These are phyloP conservation scores for Allenopithecus nigroviridis DNA, from an alignment of 2,797 vertebrate species.

Conservation along the genomic window DNA sequence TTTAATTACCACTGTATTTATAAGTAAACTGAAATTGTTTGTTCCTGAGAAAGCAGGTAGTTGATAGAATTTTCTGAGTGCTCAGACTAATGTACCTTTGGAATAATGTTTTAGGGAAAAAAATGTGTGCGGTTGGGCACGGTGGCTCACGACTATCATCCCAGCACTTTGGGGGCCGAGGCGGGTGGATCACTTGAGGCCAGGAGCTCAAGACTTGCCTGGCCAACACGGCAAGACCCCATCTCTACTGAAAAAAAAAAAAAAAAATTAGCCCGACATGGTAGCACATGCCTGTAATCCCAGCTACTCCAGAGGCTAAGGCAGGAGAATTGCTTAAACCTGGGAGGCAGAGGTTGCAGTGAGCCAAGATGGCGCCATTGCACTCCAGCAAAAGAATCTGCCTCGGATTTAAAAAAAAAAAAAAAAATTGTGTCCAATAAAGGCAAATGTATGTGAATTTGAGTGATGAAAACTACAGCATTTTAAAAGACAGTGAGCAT, in stretches of 20 bases:
- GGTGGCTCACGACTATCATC: not conserved
- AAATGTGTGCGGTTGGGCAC: rapidly evolving
- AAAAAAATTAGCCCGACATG: too few relatives aligned
- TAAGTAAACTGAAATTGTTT: not conserved
- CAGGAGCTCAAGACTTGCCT: not conserved
- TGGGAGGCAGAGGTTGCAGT: not conserved
- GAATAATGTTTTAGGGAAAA: not conserved
- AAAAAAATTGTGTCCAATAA: not conserved
- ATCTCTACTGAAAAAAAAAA: not conserved
- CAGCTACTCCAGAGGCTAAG: not conserved
- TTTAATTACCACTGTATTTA: not conserved
- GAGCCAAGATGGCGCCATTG: not conserved
- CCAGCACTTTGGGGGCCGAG: not conserved
- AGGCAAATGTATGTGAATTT: not conserved
- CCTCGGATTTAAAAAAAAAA: not conserved
- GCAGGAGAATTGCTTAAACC: not conserved
- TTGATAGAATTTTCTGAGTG: not conserved
- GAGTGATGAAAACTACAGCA: not conserved
- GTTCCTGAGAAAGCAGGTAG: not conserved
- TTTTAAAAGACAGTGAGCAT: not conserved
- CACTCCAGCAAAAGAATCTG: not conserved
- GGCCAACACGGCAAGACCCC: not conserved
- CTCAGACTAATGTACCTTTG: not conserved
- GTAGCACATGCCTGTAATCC: not conserved
- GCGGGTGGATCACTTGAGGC: not conserved